These are phyloP conservation scores for Glyptemys insculpta DNA, from an alignment of 2,797 vertebrate genomes.

Conservation along the genomic window DNA sequence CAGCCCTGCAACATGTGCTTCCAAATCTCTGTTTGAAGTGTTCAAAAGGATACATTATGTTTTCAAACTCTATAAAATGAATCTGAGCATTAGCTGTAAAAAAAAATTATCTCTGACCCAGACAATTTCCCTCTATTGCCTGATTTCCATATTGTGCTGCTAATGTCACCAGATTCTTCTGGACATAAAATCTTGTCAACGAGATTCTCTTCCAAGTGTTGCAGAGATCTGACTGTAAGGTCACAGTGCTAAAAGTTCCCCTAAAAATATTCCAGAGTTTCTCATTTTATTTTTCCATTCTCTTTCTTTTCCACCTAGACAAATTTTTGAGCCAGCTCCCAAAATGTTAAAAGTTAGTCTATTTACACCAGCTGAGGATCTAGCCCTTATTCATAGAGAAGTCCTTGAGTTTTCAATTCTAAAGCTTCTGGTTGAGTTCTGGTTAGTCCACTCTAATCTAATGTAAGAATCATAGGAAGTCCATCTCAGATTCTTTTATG, in stretches of 20 bases:
- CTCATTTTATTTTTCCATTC: slow-evolving; percentile 5
- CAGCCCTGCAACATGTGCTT: rapidly evolving
- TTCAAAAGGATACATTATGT: neutral
- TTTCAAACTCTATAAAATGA: slow-evolving; percentile 1
- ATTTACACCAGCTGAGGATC: neutral
- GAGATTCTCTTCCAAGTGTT: slow-evolving; percentile 19
- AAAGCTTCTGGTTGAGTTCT: neutral
- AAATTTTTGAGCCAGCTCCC: neutral
- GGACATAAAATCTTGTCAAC: neutral
- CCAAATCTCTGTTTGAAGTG: neutral
- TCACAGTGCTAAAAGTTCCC: neutral
- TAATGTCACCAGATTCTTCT: neutral
- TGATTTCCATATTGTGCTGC: slow-evolving; percentile 5
- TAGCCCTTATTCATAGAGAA: neutral
- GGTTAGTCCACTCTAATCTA: neutral
- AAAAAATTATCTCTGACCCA: slow-evolving; percentile 27
- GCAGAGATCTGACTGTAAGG: neutral
- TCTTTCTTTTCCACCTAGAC: neutral
- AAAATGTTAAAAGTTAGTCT: neutral
- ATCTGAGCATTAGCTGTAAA: slow-evolving; percentile 2
- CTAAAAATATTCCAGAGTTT: neutral
- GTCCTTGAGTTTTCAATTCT: neutral
- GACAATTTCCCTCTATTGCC: slow-evolving; percentile 1
- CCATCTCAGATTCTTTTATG: neutral
- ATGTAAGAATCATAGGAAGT: neutral